phyloP scores from a whole-genome alignment of 2,113 vertebrate species.

The Phalacrocorax aristotelis region DNA sequence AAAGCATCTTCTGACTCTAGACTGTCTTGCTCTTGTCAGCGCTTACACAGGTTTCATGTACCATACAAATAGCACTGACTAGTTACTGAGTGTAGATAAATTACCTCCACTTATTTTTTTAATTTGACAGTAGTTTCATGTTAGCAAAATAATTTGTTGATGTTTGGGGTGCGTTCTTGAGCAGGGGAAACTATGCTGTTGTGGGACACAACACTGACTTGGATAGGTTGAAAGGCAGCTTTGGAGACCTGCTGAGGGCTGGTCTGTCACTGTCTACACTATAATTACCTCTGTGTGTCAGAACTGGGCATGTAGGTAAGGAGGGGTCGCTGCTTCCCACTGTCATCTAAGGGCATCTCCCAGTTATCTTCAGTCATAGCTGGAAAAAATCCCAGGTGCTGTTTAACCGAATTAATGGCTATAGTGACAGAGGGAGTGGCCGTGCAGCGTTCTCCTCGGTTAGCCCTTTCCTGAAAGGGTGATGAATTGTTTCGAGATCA shows the following conservation, averaged over 20 bases:
- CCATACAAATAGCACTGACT: background rate
- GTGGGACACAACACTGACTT: accelerated
- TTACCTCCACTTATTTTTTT: background rate
- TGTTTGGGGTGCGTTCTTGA: background rate
- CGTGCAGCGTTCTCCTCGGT: background rate
- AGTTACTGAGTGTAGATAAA: background rate
- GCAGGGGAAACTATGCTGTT: background rate
- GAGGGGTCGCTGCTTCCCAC: background rate
- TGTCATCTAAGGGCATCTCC: background rate
- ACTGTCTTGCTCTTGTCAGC: background rate
- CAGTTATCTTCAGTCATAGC: background rate
- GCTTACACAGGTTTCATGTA: background rate
- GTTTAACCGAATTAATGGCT: background rate
- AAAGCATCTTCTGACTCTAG: background rate
- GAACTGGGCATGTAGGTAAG: background rate
- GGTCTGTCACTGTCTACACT: background rate
- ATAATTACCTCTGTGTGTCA: background rate
- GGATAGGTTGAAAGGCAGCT: background rate
- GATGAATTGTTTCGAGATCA: background rate
- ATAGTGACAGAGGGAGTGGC: background rate
- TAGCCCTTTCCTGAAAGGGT: background rate
- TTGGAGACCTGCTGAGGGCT: background rate
- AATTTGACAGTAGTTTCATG: background rate
- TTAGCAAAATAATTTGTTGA: background rate
- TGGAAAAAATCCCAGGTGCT: background rate